These are phyloP conservation scores for Apodemia mormo DNA, from an alignment of 2,888 invertebrate genomes.

Conservation along the genomic window DNA sequence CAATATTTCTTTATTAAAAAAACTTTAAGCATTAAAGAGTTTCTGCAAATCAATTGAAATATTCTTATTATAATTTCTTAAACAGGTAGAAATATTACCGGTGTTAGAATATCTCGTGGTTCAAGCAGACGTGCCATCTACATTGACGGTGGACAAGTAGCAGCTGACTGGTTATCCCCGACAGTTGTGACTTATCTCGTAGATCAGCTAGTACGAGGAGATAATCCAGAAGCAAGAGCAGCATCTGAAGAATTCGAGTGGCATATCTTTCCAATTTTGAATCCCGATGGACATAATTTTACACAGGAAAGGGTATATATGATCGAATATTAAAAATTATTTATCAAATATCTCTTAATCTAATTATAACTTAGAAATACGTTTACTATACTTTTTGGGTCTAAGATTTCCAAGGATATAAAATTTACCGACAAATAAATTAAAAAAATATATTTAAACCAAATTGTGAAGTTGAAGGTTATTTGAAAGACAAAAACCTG, in stretches of 20 bases:
- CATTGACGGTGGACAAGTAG: conserved; percentile 83
- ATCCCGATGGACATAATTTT: conserved; percentile 89
- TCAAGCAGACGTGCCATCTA: conserved; percentile 53
- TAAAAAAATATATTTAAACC: too few relatives aligned
- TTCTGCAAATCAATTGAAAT: too few relatives aligned
- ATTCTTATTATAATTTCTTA: conserved; percentile 20
- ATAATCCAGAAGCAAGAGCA: conserved; percentile 63
- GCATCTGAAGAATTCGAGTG: conserved; percentile 84
- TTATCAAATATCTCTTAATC: too few relatives aligned
- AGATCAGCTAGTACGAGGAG: conserved; percentile 82
- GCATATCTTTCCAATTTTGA: conserved; percentile 88
- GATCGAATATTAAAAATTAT: background rate
- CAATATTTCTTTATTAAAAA: too few relatives aligned
- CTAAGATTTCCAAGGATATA: too few relatives aligned
- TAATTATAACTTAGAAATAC: too few relatives aligned
- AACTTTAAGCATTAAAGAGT: too few relatives aligned
- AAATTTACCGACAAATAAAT: too few relatives aligned
- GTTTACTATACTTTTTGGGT: too few relatives aligned
- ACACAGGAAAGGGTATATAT: conserved; percentile 80
- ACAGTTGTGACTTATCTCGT: conserved; percentile 84
- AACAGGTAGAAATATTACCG: conserved; percentile 74
- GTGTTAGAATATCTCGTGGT: conserved; percentile 59
- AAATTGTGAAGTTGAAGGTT: too few relatives aligned
- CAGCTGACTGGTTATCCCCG: conserved; percentile 89
- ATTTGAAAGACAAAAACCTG: too few relatives aligned